phyloP scores from a whole-genome alignment of 2,888 invertebrate species.

The Lamellibrachia columna region DNA sequence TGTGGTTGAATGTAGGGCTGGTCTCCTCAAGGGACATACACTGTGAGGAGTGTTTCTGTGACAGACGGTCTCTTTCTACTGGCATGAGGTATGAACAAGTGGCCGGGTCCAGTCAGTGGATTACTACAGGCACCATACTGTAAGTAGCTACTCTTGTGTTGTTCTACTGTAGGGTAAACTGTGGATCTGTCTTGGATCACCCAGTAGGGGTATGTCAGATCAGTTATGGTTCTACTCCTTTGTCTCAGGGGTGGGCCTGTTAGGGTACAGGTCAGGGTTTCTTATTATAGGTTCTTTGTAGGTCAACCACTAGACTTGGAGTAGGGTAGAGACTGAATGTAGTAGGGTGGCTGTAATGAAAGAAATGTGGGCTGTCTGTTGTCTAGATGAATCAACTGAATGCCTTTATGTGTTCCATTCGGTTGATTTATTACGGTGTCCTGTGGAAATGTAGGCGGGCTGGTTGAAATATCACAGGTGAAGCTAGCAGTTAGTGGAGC shows the following conservation, averaged over 20 bases:
- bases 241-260: not conserved
- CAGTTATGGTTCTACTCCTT: not conserved
- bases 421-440: not conserved
- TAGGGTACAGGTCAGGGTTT: not conserved
- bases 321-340: not conserved
- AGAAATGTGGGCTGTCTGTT: not conserved
- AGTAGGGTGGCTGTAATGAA: not conserved
- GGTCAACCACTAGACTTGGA: not conserved
- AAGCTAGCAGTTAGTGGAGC: not conserved
- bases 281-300: not conserved
- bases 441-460: not conserved
- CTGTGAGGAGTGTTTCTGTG: not conserved
- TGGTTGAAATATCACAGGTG: not conserved
- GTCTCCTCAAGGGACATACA: not conserved
- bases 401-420: not conserved
- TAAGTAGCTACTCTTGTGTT: not conserved
- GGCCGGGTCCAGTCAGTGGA: not conserved
- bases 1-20: not conserved
- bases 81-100: not conserved
- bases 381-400: not conserved
- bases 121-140: not conserved
- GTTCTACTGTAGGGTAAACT: not conserved
- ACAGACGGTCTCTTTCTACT: not conserved
- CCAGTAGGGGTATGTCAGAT: not conserved
- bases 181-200: not conserved